Base-by-base conservation (phyloP, 2,888 invertebrate genomes). In the Hirtodrosophila confusa region DNA sequence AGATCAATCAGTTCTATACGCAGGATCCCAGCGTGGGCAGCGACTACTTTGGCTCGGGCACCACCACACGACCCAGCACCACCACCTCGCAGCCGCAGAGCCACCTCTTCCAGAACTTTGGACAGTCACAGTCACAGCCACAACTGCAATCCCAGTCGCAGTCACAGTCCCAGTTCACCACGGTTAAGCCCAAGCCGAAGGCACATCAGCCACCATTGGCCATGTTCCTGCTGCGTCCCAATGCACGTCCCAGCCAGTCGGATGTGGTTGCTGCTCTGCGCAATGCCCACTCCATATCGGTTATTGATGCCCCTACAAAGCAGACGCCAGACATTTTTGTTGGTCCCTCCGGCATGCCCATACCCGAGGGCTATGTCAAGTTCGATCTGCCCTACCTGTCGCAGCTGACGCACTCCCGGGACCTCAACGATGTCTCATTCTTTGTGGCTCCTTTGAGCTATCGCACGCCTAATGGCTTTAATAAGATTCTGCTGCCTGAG, bases 381-480 rank as follows among this genome's bases (percentile, higher is more conserved):
- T 97, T 96, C 85, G 96, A 96, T 65, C 91, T 97, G 23, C 97
- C 97, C 0, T 97, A 97, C 82, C 91, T 97, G 17, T 96, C 96
- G 0, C 91, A 90, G 40, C 56, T 90, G 55, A 69, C 89, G 2
- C 88, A 89, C 39, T 73, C 78, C 0, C 94, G 94, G 17, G 95
- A 95, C 90, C 93, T 96, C 1, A 94, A 94, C 54, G 95, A 95
- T 73, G 90, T 96, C 0, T 96, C 96, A 0, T 97, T 97, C 91
- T 97, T 97, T 80, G 97, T 97, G 6, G 97, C 97, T 0, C 97
- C 97, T 0, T 90, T 96, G 24, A 97, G 96, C 85, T 97, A 96
- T 85, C 95, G 95, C 75, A 95, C 96, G n/a, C 97, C 96, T 0
- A 93, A 94, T 47, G 97, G 97, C 3, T 97, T 96, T 88, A 95